Conservation (phyloP, 2,888 invertebrate genomes). For the Hartigia nigra region DNA sequence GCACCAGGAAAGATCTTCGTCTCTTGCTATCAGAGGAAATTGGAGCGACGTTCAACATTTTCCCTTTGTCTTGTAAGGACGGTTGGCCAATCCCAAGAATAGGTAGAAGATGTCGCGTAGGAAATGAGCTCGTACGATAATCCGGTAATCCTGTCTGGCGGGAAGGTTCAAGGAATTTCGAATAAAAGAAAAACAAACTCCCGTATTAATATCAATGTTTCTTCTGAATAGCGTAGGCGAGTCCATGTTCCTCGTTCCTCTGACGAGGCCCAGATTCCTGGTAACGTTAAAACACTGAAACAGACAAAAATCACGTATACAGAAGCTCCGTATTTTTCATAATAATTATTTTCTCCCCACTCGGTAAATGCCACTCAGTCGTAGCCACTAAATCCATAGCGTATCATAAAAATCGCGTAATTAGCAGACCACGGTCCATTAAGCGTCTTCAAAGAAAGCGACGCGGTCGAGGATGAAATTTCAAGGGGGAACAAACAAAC, state of each 20-base stretch:
- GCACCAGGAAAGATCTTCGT: too few species aligned
- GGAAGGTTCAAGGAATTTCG: neutral
- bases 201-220: neutral
- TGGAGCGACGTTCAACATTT: too few species aligned
- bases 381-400: neutral
- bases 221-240: neutral
- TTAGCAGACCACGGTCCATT: too few species aligned
- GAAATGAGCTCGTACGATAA: slow-evolving; percentile 13
- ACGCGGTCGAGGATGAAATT: slow-evolving; percentile 1
- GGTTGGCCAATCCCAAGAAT: too few species aligned
- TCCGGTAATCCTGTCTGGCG: neutral
- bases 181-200: neutral
- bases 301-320: neutral
- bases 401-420: neutral
- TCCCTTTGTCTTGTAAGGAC: too few species aligned
- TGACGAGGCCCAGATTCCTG: neutral
- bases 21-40: too few species aligned
- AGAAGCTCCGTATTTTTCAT: neutral
- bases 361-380: too few species aligned
- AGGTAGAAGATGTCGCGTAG: neutral
- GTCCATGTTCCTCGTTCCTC: neutral
- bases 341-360: too few species aligned
- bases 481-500: slow-evolving; percentile 14
- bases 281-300: neutral
- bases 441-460: neutral